phyloP scores from a whole-genome alignment of 2,113 vertebrate genomes.

The Acrocephalus kingi region DNA sequence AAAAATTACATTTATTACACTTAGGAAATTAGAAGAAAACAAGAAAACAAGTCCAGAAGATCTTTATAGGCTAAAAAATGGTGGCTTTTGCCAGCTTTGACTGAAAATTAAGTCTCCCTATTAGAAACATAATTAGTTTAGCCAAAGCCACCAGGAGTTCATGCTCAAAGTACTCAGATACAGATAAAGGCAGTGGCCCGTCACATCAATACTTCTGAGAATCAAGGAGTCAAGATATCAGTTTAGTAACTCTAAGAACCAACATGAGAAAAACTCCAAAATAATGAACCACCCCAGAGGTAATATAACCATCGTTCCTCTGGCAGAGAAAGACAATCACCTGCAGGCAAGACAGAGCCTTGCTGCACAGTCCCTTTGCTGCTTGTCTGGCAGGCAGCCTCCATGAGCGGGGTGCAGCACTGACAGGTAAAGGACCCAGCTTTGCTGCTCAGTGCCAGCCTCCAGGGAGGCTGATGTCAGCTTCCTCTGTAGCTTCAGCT shows the following conservation, averaged over 20 bases:
- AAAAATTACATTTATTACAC: background rate
- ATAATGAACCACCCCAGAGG: background rate
- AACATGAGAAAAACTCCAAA: background rate
- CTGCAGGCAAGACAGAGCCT: fast-evolving
- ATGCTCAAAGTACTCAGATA: background rate
- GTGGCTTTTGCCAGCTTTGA: background rate
- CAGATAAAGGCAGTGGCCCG: background rate
- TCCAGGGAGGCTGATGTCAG: background rate
- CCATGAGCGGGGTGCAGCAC: background rate
- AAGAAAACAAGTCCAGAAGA: background rate
- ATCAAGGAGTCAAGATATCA: background rate
- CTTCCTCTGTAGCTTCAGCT: background rate
- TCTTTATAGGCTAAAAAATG: background rate
- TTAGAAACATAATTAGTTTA: background rate
- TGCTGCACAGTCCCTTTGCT: background rate
- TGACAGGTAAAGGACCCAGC: background rate
- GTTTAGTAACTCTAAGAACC: background rate
- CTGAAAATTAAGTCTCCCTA: background rate
- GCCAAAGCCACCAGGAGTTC: background rate
- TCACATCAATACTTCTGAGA: background rate
- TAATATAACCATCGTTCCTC: background rate
- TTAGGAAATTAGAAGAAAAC: background rate
- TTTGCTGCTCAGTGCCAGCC: background rate
- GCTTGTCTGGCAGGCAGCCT: background rate
- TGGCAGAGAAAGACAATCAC: background rate